Conservation (phyloP, 2,888 invertebrate genomes). For the Steinernema carpocapsae region DNA sequence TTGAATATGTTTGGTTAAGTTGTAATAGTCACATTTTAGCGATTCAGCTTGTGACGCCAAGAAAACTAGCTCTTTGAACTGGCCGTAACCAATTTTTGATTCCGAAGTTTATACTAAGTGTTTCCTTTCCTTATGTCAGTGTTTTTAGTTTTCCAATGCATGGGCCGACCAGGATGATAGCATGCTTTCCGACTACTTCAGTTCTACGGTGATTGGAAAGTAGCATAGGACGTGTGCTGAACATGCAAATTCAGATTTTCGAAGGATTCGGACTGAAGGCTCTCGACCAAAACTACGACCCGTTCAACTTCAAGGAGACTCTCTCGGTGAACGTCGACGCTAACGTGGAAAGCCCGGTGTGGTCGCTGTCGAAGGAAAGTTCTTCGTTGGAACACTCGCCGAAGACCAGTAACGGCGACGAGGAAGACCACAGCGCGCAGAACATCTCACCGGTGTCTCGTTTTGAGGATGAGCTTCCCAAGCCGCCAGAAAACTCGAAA, state of each 20-base stretch:
- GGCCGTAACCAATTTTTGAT: no score
- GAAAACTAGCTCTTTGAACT: no score
- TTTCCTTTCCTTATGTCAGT: background rate
- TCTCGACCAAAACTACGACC: background rate
- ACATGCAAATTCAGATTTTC: conserved; percentile 3
- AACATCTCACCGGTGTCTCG: background rate
- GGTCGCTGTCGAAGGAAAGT: conserved; percentile 23
- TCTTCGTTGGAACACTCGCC: conserved; percentile 17
- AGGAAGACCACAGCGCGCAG: background rate
- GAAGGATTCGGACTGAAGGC: background rate
- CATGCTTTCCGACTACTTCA: conserved; percentile 29
- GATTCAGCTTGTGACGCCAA: no score
- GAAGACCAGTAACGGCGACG: background rate
- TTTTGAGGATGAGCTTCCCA: background rate
- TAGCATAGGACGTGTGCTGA: background rate
- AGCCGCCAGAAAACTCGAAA: background rate
- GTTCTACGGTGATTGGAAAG: background rate
- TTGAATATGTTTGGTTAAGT: no score
- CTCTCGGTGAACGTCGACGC: background rate
- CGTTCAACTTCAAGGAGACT: background rate
- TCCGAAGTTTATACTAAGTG: no score
- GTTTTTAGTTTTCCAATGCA: conserved; percentile 21
- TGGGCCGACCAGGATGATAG: conserved; percentile 8
- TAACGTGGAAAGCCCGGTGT: background rate
- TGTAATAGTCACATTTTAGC: no score